Conservation (phyloP, 2,888 invertebrate genomes). For the Ephialtes manifestator region DNA sequence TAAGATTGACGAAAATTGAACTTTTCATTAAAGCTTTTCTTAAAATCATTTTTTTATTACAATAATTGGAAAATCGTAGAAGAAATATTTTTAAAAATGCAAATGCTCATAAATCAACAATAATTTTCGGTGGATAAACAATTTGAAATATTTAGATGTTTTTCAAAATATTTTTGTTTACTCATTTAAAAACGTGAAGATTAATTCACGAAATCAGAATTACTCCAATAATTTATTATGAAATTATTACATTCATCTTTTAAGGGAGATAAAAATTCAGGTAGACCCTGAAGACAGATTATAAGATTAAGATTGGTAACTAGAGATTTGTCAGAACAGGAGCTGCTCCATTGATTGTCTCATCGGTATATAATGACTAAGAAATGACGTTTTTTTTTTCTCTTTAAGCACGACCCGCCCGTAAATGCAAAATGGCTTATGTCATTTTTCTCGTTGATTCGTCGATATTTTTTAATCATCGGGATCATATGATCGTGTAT, state of each 20-base stretch:
- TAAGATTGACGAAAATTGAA: no score
- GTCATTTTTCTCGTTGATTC: constrained; percentile 41
- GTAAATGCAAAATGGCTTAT: constrained; percentile 4
- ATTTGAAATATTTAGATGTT: no score
- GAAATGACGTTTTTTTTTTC: background rate
- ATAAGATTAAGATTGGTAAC: background rate
- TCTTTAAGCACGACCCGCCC: background rate
- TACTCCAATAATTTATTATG: background rate
- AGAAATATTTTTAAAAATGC: no score
- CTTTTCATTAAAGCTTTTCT: no score
- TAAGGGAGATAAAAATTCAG: background rate
- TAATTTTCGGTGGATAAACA: no score
- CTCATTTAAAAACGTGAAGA: no score
- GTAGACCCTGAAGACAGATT: background rate
- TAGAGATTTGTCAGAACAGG: background rate
- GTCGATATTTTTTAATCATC: constrained; percentile 37
- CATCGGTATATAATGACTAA: constrained; percentile 21
- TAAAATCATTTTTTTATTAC: no score
- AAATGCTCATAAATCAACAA: no score
- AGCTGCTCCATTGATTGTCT: constrained; percentile 20
- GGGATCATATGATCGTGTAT: constrained; percentile 11
- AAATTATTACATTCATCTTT: background rate
- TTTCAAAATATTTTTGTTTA: no score
- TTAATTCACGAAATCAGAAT: no score
- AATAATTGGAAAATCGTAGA: no score